phyloP scores from a whole-genome alignment of 2,113 vertebrate species.

The Phylloscopus trochiloides region DNA sequence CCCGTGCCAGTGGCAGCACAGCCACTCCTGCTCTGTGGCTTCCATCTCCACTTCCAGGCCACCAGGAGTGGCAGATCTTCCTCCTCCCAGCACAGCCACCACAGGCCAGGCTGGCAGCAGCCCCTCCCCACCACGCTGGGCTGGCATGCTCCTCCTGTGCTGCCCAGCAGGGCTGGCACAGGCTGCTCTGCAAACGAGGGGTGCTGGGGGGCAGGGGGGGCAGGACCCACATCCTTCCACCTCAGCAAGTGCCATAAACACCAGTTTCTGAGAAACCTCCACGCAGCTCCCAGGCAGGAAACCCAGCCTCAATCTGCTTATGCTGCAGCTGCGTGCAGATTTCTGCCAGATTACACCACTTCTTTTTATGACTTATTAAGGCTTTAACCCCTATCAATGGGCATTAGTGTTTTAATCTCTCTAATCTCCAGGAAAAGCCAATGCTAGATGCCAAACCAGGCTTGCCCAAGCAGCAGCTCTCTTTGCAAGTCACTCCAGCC shows the following conservation, averaged over 20 bases:
- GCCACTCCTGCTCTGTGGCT: background rate
- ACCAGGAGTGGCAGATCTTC: background rate
- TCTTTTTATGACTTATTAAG: constrained; percentile 60
- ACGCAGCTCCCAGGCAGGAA: constrained; percentile 31
- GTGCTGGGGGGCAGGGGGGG: background rate
- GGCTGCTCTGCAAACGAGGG: background rate
- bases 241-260: background rate
- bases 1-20: rapidly evolving
- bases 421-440: constrained; percentile 31
- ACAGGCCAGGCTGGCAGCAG: rapidly evolving
- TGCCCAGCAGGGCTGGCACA: background rate
- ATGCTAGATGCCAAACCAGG: background rate
- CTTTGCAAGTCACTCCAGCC: background rate
- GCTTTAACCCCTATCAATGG: constrained; percentile 35
- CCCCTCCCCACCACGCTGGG: rapidly evolving
- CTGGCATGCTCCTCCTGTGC: background rate
- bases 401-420: constrained; percentile 28
- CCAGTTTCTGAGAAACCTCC: background rate
- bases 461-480: background rate
- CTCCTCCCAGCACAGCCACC: background rate
- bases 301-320: constrained; percentile 4
- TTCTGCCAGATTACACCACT: constrained; percentile 52
- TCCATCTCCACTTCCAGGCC: background rate
- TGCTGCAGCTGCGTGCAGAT: background rate
- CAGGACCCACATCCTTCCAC: rapidly evolving